A percentile compares a stretch with the other conserved stretches of the same genome.
Evolutionary conservation across 2,113 vertebrate genomes (phyloP).

Genomic region (Alaudala cheleensis): DNA sequence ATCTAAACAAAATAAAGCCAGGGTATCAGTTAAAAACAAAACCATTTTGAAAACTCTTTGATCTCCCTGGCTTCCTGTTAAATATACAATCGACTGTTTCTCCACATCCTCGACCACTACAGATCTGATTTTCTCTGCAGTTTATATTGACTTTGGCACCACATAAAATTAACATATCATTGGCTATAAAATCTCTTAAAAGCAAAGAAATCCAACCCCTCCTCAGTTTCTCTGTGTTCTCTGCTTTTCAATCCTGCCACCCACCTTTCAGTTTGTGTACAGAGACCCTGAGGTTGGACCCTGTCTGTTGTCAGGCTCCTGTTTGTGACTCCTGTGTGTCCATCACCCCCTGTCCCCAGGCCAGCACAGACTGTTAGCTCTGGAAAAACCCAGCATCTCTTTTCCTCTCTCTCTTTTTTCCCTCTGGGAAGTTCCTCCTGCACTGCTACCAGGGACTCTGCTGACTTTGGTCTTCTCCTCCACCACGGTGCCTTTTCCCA

Average conservation of each 20-base stretch:
- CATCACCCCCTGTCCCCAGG: background rate
- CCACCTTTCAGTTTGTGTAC: background rate
- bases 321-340: background rate
- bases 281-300: background rate
- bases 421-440: background rate
- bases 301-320: background rate
- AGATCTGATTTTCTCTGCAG: slow-evolving; percentile 12
- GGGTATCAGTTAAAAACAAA: slow-evolving; percentile 63
- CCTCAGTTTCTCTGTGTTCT: background rate
- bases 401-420: background rate
- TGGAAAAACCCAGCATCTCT: background rate
- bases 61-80: slow-evolving; percentile 63
- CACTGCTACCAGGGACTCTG: background rate
- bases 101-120: slow-evolving; percentile 13
- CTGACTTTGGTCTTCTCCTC: background rate
- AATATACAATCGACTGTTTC: slow-evolving; percentile 12
- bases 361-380: background rate
- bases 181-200: background rate
- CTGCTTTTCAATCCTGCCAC: background rate
- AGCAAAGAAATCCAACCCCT: background rate
- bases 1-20: slow-evolving; percentile 63
- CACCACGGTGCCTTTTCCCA: background rate
- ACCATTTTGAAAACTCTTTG: slow-evolving; percentile 43
- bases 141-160: slow-evolving; percentile 34
- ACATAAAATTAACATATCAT: background rate